Percentiles rank a stretch among this genome's conserved stretches.
These are phyloP conservation scores for Emys orbicularis DNA, from an alignment of 2,797 vertebrate species.

Conservation along the genomic window DNA sequence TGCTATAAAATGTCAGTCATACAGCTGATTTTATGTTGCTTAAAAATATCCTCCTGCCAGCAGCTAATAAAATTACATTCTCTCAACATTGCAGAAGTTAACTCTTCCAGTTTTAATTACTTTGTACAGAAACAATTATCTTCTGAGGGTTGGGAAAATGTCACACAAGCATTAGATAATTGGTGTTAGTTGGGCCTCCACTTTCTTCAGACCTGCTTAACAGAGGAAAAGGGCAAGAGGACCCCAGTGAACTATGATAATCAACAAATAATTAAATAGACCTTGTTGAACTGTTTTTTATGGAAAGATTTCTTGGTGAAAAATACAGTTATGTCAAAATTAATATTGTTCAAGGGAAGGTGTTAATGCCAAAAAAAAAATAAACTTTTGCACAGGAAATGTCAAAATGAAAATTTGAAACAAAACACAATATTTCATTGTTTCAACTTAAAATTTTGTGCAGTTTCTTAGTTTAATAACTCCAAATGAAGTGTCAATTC, in stretches of 20 bases:
- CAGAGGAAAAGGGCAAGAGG: not conserved
- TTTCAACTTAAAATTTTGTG: not conserved
- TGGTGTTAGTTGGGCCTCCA: constrained; percentile 13
- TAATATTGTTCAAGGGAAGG: not conserved
- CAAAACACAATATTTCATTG: not conserved
- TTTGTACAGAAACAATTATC: not conserved
- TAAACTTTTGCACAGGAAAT: not conserved
- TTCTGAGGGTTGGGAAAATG: constrained; percentile 31
- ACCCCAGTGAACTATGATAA: not conserved
- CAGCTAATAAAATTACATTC: constrained; percentile 16
- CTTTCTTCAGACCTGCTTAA: constrained; percentile 14
- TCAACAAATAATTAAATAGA: not conserved
- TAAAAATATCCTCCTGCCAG: constrained; percentile 28
- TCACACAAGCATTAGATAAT: constrained; percentile 24
- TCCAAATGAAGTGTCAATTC: not conserved
- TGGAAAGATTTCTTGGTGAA: not conserved
- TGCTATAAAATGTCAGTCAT: not conserved
- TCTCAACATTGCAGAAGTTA: not conserved
- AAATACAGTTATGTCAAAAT: not conserved
- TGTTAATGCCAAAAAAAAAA: not conserved
- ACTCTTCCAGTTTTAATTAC: not conserved
- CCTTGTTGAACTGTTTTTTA: not conserved
- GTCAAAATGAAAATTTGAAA: not conserved
- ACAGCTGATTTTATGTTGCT: not conserved
- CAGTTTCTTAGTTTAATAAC: not conserved